phyloP scores from a whole-genome alignment of 2,113 vertebrate genomes.

The Calyptommatus sinebrachiatus region DNA sequence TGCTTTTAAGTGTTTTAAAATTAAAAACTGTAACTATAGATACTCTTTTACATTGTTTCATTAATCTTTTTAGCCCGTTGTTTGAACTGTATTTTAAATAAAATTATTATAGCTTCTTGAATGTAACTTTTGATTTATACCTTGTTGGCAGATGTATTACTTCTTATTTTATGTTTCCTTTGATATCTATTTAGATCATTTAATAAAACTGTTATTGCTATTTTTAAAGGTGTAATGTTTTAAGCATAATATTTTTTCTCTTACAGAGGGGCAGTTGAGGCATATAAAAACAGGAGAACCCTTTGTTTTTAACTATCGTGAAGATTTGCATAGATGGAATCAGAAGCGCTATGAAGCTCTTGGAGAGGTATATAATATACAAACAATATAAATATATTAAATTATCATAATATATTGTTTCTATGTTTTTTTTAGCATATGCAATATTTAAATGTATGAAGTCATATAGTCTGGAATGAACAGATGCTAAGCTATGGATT shows the following conservation, averaged over 20 bases:
- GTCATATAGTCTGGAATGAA: neutral
- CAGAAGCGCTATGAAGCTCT: constrained; percentile 97
- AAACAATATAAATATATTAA: accelerated
- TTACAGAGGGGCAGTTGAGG: constrained; percentile 86
- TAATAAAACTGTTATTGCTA: neutral
- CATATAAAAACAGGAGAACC: constrained; percentile 90
- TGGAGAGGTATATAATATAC: constrained; percentile 83
- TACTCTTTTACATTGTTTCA: neutral
- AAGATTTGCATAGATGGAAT: constrained; percentile 97
- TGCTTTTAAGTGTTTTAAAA: neutral
- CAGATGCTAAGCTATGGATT: neutral
- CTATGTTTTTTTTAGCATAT: neutral
- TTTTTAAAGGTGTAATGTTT: constrained; percentile 23
- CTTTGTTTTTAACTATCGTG: constrained; percentile 94
- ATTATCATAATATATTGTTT: neutral
- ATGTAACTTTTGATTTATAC: neutral
- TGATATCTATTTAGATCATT: neutral
- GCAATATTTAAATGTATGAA: neutral
- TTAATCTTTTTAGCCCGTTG: neutral
- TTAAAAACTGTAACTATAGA: neutral
- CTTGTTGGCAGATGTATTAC: neutral
- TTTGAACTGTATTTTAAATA: neutral
- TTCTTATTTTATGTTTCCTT: neutral
- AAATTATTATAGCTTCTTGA: neutral
- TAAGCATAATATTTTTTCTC: constrained; percentile 45